A percentile compares a stretch with the other conserved stretches of the same genome.
phyloP scores from a whole-genome alignment of 2,797 vertebrate species.

The Clarias fuscus region DNA sequence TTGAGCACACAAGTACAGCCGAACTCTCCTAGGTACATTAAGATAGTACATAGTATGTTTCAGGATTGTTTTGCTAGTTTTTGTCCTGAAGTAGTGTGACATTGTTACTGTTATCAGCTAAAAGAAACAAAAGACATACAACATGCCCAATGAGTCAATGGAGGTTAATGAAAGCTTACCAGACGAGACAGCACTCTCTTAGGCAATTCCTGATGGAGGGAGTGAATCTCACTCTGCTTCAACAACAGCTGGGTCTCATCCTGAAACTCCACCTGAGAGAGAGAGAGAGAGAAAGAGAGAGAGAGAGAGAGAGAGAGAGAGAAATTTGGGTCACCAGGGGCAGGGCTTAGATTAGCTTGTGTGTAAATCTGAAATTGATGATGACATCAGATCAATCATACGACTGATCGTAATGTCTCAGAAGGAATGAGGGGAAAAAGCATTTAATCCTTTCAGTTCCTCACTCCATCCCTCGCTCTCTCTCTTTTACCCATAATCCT shows the following conservation, averaged over 20 bases:
- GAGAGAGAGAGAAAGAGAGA: neutral
- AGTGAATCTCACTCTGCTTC: slow-evolving; percentile 88
- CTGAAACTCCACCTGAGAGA: slow-evolving; percentile 92
- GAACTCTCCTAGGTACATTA: neutral
- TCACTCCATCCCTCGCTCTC: neutral
- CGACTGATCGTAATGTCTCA: neutral
- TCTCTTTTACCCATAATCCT: neutral
- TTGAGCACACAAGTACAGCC: too few species aligned
- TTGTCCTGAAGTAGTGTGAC: neutral
- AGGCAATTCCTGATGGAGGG: slow-evolving; percentile 88
- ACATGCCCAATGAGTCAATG: neutral
- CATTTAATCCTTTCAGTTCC: too few species aligned
- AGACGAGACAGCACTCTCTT: slow-evolving; percentile 91
- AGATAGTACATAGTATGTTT: neutral
- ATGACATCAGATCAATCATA: too few species aligned
- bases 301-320: neutral
- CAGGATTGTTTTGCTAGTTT: neutral
- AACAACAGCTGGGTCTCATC: slow-evolving; percentile 88
- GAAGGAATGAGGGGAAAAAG: neutral
- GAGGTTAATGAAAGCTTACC: slow-evolving; percentile 71
- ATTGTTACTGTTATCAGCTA: neutral
- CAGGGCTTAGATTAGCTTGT: neutral
- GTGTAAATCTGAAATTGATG: neutral
- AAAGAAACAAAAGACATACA: too few species aligned
- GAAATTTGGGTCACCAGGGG: neutral